phyloP scores from a whole-genome alignment of 2,888 invertebrate species.

The Heteropelma amictum region DNA sequence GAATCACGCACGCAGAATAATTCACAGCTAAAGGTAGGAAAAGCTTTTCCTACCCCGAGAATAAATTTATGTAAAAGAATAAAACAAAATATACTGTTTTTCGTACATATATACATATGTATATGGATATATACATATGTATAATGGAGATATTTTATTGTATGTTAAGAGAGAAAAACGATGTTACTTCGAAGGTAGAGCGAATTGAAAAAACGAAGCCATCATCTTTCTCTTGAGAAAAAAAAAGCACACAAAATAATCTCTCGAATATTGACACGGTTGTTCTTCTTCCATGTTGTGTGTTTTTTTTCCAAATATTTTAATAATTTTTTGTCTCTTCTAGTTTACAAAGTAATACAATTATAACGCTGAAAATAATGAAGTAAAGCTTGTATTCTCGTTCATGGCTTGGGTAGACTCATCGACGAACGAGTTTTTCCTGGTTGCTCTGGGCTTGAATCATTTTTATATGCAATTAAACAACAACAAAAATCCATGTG shows the following conservation, averaged over 20 bases:
- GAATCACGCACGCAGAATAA: slow-evolving; percentile 53
- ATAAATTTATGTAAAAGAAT: slow-evolving; percentile 36
- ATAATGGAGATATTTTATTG: slow-evolving; percentile 19
- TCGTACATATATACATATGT: slow-evolving; percentile 1
- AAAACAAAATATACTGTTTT: slow-evolving; percentile 43
- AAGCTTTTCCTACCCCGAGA: slow-evolving; percentile 65
- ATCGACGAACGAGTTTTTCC: slow-evolving; percentile 54
- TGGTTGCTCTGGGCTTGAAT: slow-evolving; percentile 58
- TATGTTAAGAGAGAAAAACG: slow-evolving; percentile 36
- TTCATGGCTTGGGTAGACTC: slow-evolving; percentile 58
- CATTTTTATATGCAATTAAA: slow-evolving; percentile 52
- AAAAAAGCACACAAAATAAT: slow-evolving; percentile 18
- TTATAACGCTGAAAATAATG: slow-evolving; percentile 52
- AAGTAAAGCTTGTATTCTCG: slow-evolving; percentile 48
- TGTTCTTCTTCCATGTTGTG: slow-evolving; percentile 17
- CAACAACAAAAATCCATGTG: slow-evolving; percentile 42
- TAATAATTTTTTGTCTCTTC: slow-evolving; percentile 28
- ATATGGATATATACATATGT: slow-evolving; percentile 28
- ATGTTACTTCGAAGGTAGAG: slow-evolving; percentile 32
- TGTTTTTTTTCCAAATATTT: slow-evolving; percentile 13
- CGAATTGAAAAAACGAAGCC: slow-evolving; percentile 38
- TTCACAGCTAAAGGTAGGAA: slow-evolving; percentile 65
- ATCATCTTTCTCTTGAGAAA: slow-evolving; percentile 40
- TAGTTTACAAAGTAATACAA: slow-evolving; percentile 50
- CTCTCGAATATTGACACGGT: slow-evolving; percentile 4